Conservation (phyloP, 2,888 invertebrate genomes). For the Litoditis marina region DNA sequence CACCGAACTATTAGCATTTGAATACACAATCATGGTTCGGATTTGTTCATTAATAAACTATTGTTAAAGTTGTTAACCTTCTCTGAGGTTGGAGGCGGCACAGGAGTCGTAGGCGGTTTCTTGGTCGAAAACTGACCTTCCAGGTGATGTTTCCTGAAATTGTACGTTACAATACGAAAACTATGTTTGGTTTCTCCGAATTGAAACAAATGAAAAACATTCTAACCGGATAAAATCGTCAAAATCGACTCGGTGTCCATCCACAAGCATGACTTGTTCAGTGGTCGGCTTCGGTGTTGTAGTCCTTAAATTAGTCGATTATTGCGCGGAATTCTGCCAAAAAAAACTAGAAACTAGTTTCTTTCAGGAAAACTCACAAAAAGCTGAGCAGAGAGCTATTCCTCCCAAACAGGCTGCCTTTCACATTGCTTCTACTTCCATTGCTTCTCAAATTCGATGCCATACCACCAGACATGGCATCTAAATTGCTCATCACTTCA, state of each 20-base stretch:
- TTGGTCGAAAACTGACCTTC: constrained; percentile 27
- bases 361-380: constrained; percentile 23
- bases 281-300: constrained; percentile 26
- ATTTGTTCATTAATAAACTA: too few species aligned
- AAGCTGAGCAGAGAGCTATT: constrained; percentile 17
- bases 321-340: background rate
- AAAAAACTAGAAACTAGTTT: background rate
- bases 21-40: too few species aligned
- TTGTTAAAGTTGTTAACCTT: background rate
- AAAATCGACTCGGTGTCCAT: constrained; percentile 36
- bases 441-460: background rate
- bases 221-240: constrained; percentile 26
- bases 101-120: constrained; percentile 27
- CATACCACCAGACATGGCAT: constrained; percentile 2
- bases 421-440: background rate
- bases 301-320: constrained; percentile 17
- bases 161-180: background rate
- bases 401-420: constrained; percentile 6
- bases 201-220: too few species aligned
- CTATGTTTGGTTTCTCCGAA: too few species aligned
- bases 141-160: constrained; percentile 22
- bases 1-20: background rate
- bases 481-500: constrained; percentile 1
- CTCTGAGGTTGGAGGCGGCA: constrained; percentile 13
- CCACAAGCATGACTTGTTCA: constrained; percentile 26